Evolutionary conservation across 2,888 invertebrate species (phyloP).

Genomic region (Elmis aenea): DNA sequence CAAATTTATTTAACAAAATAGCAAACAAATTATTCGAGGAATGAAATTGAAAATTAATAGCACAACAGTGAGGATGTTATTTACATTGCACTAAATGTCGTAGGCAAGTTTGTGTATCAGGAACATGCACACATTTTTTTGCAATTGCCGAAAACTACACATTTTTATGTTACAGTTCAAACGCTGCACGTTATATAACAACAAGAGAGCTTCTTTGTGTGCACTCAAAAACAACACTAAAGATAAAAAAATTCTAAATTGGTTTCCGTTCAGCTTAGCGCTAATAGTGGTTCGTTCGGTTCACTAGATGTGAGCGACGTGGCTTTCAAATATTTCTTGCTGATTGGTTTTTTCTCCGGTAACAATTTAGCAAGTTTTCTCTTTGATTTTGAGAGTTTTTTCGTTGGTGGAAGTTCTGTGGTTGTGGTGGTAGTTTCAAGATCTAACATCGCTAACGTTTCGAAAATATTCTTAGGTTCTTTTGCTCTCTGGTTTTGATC

Average conservation of each 20-base stretch:
- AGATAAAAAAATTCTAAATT: conserved; percentile 4
- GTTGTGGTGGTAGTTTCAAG: conserved; percentile 42
- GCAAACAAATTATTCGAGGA: too few species aligned
- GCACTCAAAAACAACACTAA: conserved; percentile 1
- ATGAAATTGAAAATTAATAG: too few species aligned
- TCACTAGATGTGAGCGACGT: conserved; percentile 44
- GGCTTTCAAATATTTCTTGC: conserved; percentile 40
- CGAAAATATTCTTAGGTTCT: conserved; percentile 77
- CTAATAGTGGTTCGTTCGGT: conserved; percentile 60
- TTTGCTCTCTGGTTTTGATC: conserved; percentile 43
- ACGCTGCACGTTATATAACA: too few species aligned
- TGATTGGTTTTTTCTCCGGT: conserved; percentile 51
- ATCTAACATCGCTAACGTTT: conserved; percentile 71
- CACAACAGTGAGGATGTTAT: too few species aligned
- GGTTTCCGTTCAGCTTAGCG: conserved; percentile 54
- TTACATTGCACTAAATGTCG: too few species aligned
- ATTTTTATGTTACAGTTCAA: too few species aligned
- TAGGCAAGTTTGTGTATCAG: too few species aligned
- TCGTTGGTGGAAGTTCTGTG: conserved; percentile 33
- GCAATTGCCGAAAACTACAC: too few species aligned
- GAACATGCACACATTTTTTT: too few species aligned
- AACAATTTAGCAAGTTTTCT: conserved; percentile 56
- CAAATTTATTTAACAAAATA: too few species aligned
- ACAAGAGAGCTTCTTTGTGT: conserved; percentile 8
- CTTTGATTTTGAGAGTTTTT: conserved; percentile 58